Conservation (phyloP, 2,113 vertebrate genomes). For the Apodemus sylvaticus region DNA sequence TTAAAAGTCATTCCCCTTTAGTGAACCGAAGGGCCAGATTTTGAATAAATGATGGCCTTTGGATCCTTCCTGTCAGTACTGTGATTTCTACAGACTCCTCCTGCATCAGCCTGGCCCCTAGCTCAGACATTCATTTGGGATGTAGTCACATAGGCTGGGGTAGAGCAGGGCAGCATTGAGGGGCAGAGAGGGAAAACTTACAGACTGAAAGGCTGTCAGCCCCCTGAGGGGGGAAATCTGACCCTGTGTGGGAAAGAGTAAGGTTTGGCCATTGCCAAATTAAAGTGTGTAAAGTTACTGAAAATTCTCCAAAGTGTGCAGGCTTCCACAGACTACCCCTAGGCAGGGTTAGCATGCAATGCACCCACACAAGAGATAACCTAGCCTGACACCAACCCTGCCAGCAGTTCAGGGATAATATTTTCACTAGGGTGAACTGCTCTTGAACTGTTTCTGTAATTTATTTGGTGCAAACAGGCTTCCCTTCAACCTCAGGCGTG, state of each 20-base stretch:
- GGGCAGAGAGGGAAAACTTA: neutral
- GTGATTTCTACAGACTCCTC: constrained; percentile 38
- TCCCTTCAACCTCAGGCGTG: constrained; percentile 83
- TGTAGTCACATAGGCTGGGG: neutral
- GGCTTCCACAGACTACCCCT: constrained; percentile 68
- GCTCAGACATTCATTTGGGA: constrained; percentile 41
- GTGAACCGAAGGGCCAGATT: constrained; percentile 44
- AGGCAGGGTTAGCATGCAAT: constrained; percentile 44
- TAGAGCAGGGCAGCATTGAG: neutral
- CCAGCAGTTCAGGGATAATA: constrained; percentile 75
- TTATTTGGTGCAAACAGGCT: constrained; percentile 80
- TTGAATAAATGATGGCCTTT: constrained; percentile 23
- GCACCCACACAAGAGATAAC: constrained; percentile 75
- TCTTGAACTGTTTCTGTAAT: constrained; percentile 85
- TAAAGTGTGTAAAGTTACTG: constrained; percentile 42
- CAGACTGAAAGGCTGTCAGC: neutral
- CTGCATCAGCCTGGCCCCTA: neutral
- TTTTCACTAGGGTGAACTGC: constrained; percentile 82
- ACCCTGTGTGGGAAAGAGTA: neutral
- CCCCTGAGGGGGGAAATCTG: neutral
- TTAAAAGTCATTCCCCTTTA: constrained; percentile 59
- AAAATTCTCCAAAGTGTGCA: constrained; percentile 41
- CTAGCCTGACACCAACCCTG: constrained; percentile 72
- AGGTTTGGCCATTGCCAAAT: neutral
- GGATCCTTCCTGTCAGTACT: neutral